Evolutionary conservation across 2,797 vertebrate genomes (phyloP).

Genomic region (Acanthis flammea): DNA sequence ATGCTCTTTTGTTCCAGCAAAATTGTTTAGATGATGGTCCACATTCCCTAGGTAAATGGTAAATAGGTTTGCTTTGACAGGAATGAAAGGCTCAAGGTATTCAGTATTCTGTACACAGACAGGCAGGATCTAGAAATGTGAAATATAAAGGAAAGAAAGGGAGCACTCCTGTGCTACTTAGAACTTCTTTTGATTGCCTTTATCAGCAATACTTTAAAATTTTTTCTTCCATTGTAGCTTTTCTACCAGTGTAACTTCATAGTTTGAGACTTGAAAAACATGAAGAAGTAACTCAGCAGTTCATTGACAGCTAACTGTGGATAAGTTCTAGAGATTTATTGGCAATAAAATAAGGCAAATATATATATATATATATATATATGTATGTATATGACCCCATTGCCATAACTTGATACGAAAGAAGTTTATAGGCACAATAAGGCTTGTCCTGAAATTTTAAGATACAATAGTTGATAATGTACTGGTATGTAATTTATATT

Average conservation of each 20-base stretch:
- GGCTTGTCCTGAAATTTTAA: background rate
- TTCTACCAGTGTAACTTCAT: background rate
- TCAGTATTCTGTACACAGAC: background rate
- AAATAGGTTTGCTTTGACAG: background rate
- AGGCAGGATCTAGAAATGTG: background rate
- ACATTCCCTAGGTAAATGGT: background rate
- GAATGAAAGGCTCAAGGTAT: background rate
- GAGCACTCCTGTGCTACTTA: background rate
- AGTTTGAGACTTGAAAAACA: background rate
- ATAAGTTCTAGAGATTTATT: background rate
- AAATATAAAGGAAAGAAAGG: background rate
- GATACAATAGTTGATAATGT: background rate
- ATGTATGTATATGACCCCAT: background rate
- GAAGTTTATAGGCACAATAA: background rate
- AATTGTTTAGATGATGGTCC: background rate
- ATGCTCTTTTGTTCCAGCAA: background rate
- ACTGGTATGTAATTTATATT: background rate
- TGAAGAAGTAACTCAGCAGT: background rate
- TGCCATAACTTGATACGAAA: background rate
- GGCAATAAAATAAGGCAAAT: no score
- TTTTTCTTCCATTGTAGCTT: background rate
- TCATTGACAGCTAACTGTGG: background rate
- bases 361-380: no score
- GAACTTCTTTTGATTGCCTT: background rate
- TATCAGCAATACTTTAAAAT: background rate